A percentile compares a stretch with the other conserved stretches of the same genome.
phyloP scores from a whole-genome alignment of 2,888 invertebrate genomes.

The Papilio protenor region DNA sequence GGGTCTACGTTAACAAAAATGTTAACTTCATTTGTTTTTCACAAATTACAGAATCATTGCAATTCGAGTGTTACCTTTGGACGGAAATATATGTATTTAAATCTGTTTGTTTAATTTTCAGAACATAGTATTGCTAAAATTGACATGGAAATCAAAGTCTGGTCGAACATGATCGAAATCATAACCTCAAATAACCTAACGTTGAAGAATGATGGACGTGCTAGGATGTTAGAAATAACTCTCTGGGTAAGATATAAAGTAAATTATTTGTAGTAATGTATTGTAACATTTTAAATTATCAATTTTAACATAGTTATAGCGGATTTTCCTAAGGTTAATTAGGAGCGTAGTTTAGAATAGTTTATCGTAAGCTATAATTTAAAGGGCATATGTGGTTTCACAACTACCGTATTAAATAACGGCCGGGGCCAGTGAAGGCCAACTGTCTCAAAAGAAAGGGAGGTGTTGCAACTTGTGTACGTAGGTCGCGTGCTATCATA shows the following conservation, averaged over 20 bases:
- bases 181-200: no score
- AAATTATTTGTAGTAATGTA: not conserved
- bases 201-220: no score
- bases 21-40: no score
- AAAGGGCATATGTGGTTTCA: constrained; percentile 37
- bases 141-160: no score
- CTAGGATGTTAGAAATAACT: no score
- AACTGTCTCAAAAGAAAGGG: constrained; percentile 67
- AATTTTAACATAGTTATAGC: not conserved
- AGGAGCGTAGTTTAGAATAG: constrained; percentile 17
- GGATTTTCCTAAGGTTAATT: not conserved
- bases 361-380: constrained; percentile 3
- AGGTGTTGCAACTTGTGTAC: constrained; percentile 47
- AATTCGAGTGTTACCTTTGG: no score
- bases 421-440: constrained; percentile 52
- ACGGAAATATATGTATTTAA: no score
- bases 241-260: not conserved
- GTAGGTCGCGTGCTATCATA: constrained; percentile 60
- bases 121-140: no score
- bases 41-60: no score
- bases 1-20: no score
- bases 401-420: constrained; percentile 52
- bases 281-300: not conserved
- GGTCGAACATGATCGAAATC: no score
- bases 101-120: no score